These are phyloP conservation scores for Odontesthes bonariensis DNA, from an alignment of 2,113 vertebrate species.

Conservation along the genomic window DNA sequence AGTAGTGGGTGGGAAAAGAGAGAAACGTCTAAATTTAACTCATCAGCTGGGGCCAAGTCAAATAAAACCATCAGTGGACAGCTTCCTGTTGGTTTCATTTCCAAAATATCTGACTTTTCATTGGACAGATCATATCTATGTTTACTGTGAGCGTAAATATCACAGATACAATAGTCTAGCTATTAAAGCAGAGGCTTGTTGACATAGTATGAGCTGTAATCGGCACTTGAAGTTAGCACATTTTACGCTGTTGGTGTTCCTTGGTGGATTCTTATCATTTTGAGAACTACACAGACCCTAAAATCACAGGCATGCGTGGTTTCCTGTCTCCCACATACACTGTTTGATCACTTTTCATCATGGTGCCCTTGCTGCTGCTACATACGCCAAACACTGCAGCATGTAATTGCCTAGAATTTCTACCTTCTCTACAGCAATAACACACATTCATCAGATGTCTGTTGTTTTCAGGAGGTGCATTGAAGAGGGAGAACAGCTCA, in stretches of 20 bases:
- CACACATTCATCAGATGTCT: constrained; percentile 33
- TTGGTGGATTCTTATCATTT: constrained; percentile 18
- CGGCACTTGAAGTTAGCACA: constrained; percentile 1
- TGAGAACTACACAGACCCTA: constrained; percentile 9
- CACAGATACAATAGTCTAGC: background rate
- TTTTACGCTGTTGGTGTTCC: constrained; percentile 6
- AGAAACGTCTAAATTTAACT: constrained; percentile 74
- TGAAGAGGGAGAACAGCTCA: constrained; percentile 60
- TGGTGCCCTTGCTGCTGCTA: constrained; percentile 15
- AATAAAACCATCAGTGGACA: constrained; percentile 53
- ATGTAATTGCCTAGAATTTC: constrained; percentile 31
- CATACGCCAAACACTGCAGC: background rate
- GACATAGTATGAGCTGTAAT: background rate
- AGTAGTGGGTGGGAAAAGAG: constrained; percentile 46
- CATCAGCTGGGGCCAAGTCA: constrained; percentile 64
- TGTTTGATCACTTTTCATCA: constrained; percentile 13
- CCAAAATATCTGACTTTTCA: constrained; percentile 41
- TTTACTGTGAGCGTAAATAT: constrained; percentile 24
- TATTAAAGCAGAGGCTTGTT: constrained; percentile 8
- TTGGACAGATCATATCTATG: constrained; percentile 18
- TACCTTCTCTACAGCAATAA: constrained; percentile 19
- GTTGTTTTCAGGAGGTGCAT: constrained; percentile 59
- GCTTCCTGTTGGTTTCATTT: constrained; percentile 60
- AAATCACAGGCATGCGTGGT: background rate
- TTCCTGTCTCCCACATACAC: background rate